Evolutionary conservation across 2,888 invertebrate species (phyloP).

Genomic region (Lasioglossum marginatum): DNA sequence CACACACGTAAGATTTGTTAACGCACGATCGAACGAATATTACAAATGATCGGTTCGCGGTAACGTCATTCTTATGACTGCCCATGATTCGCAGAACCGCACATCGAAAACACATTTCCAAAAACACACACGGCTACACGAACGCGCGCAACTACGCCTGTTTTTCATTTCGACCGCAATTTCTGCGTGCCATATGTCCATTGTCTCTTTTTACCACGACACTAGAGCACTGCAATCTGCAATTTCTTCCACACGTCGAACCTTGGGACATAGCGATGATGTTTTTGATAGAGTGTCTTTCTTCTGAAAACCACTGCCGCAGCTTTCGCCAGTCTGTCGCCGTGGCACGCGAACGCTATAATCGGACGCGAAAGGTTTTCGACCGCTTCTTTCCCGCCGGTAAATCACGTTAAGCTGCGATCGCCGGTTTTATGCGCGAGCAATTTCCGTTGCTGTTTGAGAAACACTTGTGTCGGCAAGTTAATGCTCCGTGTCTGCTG

Average conservation of each 20-base stretch:
- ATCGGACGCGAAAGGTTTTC: background rate
- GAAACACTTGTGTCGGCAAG: background rate
- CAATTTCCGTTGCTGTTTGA: background rate
- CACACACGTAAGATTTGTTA: background rate
- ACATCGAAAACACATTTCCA: slow-evolving; percentile 16
- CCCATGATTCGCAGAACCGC: background rate
- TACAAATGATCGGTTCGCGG: slow-evolving; percentile 22
- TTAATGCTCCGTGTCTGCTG: background rate
- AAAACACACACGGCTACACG: background rate
- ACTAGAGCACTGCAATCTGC: slow-evolving; percentile 44
- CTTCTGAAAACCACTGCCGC: slow-evolving; percentile 5
- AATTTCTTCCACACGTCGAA: slow-evolving; percentile 45
- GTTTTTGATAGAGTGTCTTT: slow-evolving; percentile 28
- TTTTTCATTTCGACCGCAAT: background rate
- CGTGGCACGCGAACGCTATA: background rate
- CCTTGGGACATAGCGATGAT: slow-evolving; percentile 42
- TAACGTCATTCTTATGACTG: background rate
- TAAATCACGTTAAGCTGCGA: background rate
- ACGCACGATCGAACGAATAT: slow-evolving; percentile 16
- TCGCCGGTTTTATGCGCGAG: background rate
- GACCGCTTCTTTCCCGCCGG: background rate
- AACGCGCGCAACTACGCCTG: background rate
- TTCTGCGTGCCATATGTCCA: slow-evolving; percentile 11
- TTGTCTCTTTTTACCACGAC: slow-evolving; percentile 34
- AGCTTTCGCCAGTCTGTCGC: background rate